Conservation (phyloP, 2,113 vertebrate genomes). For the Syngnathus typhle region DNA sequence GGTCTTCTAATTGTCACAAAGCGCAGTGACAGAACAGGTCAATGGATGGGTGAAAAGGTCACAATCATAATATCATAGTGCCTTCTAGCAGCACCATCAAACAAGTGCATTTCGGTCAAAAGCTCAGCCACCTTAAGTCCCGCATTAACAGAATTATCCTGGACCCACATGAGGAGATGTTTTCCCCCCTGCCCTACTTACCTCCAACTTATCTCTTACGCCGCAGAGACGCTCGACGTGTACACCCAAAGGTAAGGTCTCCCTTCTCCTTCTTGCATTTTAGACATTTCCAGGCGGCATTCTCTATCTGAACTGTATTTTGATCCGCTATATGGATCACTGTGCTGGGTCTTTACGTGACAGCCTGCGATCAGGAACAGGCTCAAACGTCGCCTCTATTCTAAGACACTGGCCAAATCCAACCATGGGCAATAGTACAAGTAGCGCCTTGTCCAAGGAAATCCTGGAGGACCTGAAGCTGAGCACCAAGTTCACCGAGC, state of each 20-base stretch:
- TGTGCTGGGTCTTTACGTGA: neutral
- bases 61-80: neutral
- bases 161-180: slow-evolving; percentile 49
- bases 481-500: slow-evolving; percentile 78
- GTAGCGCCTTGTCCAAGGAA: slow-evolving; percentile 84
- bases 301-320: neutral
- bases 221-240: slow-evolving; percentile 20
- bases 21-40: neutral
- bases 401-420: neutral
- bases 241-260: slow-evolving; percentile 35
- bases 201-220: slow-evolving; percentile 36
- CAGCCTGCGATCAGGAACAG: neutral
- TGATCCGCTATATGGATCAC: neutral
- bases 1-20: neutral
- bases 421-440: slow-evolving; percentile 85
- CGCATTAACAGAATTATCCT: slow-evolving; percentile 69
- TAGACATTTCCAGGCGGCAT: neutral
- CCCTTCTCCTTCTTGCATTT: neutral
- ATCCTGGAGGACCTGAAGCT: slow-evolving; percentile 85
- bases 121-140: slow-evolving; percentile 70
- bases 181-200: slow-evolving; percentile 42
- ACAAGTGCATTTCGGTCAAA: slow-evolving; percentile 46
- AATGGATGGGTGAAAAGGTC: neutral
- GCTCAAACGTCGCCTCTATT: neutral
- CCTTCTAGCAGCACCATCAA: slow-evolving; percentile 7